Base-by-base conservation (phyloP, 2,797 vertebrate species). In the Cetoscarus ocellatus region DNA sequence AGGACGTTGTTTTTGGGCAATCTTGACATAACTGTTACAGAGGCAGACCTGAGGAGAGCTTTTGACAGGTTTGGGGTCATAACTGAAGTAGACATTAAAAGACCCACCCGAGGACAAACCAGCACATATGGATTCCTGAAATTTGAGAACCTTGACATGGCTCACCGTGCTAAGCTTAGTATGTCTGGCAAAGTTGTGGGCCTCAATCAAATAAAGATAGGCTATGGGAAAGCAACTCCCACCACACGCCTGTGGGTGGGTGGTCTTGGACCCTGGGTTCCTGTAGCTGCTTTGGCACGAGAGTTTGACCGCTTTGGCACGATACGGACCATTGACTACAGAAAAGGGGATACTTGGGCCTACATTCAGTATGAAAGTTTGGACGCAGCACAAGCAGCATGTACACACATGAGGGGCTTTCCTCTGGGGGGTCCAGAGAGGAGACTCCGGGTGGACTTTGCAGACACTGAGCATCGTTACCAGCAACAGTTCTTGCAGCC, bases 271-370 rank as follows among this genome's bases (percentile, higher is more conserved):
- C 97, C 96, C 1, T 99, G 98, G 98, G 97, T 98, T 63, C 98
- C 98, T 1, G 77, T 99, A 10, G 96, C 97, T 0, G 97, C 97
- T 1, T 86, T 99, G 61, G 98, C 98, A 38, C 94, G 98, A 85
- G 98, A 99, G 71, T 99, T 99, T 91, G 98, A 99, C 81, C 96
- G 98, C 10, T 99, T 99, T 91, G 98, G 98, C 73, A 99, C 98
- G 14, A 99, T 99, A 75, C 95, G 98, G 86, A 98, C 96, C 40
- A 99, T 99, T 60, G 98, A 99, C 88, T 99, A 99, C 82, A 95
- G 97, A 69, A 99, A 99, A 83, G 98, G 98, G 10, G 98, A 99
- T 87, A 97, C 96, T 0, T 99, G 97, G 97, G 98, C 98, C 1
- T 99, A 99, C 43, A 99, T 99, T 88, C 98, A 99, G 87, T 99